Conservation (phyloP, 2,888 invertebrate species). For the Parnassius smintheus region DNA sequence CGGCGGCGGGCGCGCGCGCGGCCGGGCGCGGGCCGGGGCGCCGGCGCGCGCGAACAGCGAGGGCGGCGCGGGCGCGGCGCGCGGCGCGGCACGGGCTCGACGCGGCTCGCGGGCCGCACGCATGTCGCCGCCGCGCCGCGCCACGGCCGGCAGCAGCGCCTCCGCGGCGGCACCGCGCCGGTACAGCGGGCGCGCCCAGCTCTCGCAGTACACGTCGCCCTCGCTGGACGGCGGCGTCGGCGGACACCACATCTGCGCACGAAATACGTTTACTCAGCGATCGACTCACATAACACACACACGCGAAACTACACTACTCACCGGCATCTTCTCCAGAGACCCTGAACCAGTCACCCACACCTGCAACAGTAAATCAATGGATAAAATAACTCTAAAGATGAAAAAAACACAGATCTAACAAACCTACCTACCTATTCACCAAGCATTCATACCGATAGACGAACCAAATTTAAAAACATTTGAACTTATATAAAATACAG, state of each 20-base stretch:
- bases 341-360: conserved; percentile 88
- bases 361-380: conserved; percentile 66
- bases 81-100: conserved; percentile 83
- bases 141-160: conserved; percentile 84
- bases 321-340: conserved; percentile 88
- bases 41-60: conserved; percentile 85
- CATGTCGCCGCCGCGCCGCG: conserved; percentile 83
- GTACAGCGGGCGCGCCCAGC: conserved; percentile 91
- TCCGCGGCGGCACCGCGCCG: conserved; percentile 86
- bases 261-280: conserved; percentile 6
- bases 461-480: too few species aligned
- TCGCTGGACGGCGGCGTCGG: conserved; percentile 98
- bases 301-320: conserved; percentile 74
- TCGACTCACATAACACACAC: not conserved
- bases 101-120: conserved; percentile 78
- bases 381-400: not conserved
- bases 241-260: conserved; percentile 94
- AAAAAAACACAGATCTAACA: too few species aligned
- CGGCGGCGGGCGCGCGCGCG: conserved; percentile 84
- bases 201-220: conserved; percentile 94
- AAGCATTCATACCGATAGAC: conserved; percentile 11
- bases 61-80: conserved; percentile 89
- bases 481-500: too few species aligned
- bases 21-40: conserved; percentile 83
- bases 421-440: not conserved